Conservation (phyloP, 2,797 vertebrate species). For the Argentina silus region DNA sequence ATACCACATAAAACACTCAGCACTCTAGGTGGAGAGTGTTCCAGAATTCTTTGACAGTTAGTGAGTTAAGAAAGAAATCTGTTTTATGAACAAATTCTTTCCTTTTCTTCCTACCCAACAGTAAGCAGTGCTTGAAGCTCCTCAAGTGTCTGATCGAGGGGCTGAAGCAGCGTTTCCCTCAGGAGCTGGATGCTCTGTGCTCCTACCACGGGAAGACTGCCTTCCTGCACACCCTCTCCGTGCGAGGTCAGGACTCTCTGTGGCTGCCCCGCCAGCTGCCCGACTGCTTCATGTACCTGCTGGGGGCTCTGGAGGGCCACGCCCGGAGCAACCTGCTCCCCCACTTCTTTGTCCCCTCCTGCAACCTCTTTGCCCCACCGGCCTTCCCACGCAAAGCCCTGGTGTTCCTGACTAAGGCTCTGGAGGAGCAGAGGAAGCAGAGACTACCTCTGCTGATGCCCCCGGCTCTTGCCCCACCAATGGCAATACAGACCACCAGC, state of each 20-base stretch:
- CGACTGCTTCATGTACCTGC: constrained; percentile 63
- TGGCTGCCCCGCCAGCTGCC: constrained; percentile 59
- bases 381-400: constrained; percentile 51
- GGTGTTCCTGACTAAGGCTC: constrained; percentile 49
- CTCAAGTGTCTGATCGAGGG: constrained; percentile 70
- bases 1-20: too few relatives aligned
- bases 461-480: constrained; percentile 12
- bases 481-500: not conserved
- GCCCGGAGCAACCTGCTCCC: constrained; percentile 44
- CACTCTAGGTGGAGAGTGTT: too few relatives aligned
- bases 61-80: not conserved
- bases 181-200: constrained; percentile 60
- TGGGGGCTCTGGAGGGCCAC: constrained; percentile 51
- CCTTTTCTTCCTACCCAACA: constrained; percentile 18
- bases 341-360: constrained; percentile 64
- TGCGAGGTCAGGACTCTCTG: constrained; percentile 49
- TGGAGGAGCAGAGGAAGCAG: constrained; percentile 60
- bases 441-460: constrained; percentile 61
- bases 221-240: constrained; percentile 67
- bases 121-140: constrained; percentile 65
- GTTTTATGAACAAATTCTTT: not conserved
- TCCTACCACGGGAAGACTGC: constrained; percentile 73
- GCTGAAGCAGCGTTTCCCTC: constrained; percentile 62
- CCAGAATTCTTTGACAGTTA: too few relatives aligned
- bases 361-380: constrained; percentile 64